Conservation (phyloP, 53 echinoderm and acorn worm genomes). For the Apostichopus leukothele region DNA sequence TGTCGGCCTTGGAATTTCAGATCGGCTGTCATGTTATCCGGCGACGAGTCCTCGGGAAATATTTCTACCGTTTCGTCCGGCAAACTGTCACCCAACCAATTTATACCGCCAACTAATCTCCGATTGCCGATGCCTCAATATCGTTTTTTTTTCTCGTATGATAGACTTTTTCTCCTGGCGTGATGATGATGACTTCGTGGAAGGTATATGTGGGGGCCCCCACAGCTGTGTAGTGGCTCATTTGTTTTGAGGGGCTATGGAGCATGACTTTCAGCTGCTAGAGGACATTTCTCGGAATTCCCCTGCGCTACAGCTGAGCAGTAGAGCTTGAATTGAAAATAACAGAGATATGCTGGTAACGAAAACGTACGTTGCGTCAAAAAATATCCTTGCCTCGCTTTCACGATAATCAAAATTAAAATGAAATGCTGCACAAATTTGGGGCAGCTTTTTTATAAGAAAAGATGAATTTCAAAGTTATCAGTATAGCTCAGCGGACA, state of each 20-base stretch:
- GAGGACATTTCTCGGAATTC: constrained; percentile 18
- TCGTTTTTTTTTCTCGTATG: not conserved
- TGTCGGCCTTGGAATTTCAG: not conserved
- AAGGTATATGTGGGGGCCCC: not conserved
- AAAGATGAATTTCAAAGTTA: no score
- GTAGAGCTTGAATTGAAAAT: constrained; percentile 25
- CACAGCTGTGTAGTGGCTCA: constrained; percentile 31
- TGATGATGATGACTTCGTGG: not conserved
- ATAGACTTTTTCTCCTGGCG: not conserved
- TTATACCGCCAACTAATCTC: no score
- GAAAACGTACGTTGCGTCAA: no score
- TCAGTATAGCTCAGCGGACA: no score
- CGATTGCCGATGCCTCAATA: not conserved
- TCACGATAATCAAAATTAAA: no score
- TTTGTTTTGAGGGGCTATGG: constrained; percentile 22
- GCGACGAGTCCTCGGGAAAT: not conserved
- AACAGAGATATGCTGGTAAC: not conserved
- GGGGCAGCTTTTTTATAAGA: no score
- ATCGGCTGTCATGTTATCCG: not conserved
- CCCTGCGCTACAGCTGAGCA: not conserved
- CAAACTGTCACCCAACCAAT: not conserved
- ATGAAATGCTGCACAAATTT: no score
- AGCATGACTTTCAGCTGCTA: not conserved
- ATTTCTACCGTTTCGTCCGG: not conserved
- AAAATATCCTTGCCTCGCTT: no score